Conservation (phyloP, 2,113 vertebrate species). For the Grus americana region DNA sequence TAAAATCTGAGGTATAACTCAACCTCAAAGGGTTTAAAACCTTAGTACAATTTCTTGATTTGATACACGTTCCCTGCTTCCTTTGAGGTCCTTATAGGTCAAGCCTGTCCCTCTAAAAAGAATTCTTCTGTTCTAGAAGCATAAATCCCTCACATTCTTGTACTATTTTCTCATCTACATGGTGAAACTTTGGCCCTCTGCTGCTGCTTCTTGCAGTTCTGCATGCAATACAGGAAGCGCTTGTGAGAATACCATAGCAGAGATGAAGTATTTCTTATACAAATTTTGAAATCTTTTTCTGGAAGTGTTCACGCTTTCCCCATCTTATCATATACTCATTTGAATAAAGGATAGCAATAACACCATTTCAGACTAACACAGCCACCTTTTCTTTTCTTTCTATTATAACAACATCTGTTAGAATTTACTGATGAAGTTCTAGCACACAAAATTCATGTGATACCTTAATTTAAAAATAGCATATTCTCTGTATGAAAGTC, state of each 20-base stretch:
- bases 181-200: background rate
- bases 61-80: background rate
- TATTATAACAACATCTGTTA: background rate
- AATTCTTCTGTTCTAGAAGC: background rate
- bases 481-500: background rate
- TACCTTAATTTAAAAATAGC: background rate
- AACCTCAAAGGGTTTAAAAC: background rate
- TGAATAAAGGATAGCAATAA: background rate
- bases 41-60: background rate
- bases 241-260: background rate
- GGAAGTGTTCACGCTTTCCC: background rate
- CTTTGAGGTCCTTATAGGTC: background rate
- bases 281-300: conserved; percentile 27
- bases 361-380: background rate
- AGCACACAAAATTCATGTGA: background rate
- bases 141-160: background rate
- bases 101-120: background rate
- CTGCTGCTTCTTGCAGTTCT: background rate
- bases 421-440: background rate
- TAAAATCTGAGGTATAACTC: background rate
- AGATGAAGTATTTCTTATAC: background rate
- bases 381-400: background rate
- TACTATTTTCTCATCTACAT: background rate
- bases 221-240: background rate
- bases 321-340: background rate